These are phyloP conservation scores for Tetanocera ferruginea DNA, from an alignment of 2,888 invertebrate species.

Conservation along the genomic window DNA sequence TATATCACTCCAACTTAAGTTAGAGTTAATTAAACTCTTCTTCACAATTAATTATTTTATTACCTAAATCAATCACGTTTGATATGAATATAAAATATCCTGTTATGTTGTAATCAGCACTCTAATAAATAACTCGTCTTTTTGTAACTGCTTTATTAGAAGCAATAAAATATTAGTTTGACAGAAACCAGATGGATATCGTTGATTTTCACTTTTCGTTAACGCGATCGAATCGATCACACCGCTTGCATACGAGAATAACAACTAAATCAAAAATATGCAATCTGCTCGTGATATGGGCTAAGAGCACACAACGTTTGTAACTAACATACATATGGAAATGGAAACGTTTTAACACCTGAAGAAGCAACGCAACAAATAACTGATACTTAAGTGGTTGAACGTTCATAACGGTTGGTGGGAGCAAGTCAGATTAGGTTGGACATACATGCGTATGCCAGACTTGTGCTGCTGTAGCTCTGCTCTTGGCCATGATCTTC, in stretches of 20 bases:
- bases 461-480: background rate
- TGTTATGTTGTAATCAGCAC: constrained; percentile 6
- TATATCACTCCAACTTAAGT: no score
- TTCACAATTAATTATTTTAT: background rate
- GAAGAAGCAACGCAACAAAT: background rate
- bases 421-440: background rate
- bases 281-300: constrained; percentile 51
- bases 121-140: background rate
- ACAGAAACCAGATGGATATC: background rate
- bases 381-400: background rate
- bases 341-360: background rate
- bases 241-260: constrained; percentile 60
- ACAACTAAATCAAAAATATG: constrained; percentile 60
- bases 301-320: constrained; percentile 34
- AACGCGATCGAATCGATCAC: constrained; percentile 32
- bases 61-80: constrained; percentile 18
- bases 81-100: constrained; percentile 13
- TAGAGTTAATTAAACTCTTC: no score
- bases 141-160: background rate
- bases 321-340: constrained; percentile 34
- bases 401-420: background rate
- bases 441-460: constrained; percentile 6
- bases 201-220: constrained; percentile 42
- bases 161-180: background rate
- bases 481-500: constrained; percentile 14